Percentiles rank a stretch among this genome's conserved stretches.
Evolutionary conservation across 1,140 invertebrate genomes (phyloP).

Genomic region (Macrotrachela quadricornifera): DNA sequence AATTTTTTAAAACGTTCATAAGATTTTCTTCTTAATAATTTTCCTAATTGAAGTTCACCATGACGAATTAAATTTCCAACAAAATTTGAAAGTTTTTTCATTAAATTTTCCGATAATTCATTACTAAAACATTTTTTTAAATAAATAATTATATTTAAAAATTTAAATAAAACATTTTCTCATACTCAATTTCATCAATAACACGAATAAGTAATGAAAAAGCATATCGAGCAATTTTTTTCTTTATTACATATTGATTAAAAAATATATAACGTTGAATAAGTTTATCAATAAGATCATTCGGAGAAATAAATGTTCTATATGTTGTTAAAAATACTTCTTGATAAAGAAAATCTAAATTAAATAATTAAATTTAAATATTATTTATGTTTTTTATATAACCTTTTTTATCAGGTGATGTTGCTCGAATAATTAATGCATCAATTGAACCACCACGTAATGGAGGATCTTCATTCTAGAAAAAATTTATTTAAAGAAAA

Average conservation of each 20-base stretch:
- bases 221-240: constrained; percentile 54
- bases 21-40: constrained; percentile 63
- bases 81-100: constrained; percentile 17
- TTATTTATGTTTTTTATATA: constrained; percentile 9
- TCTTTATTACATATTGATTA: constrained; percentile 28
- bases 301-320: constrained; percentile 71
- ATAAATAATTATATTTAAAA: no score
- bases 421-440: constrained; percentile 72
- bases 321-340: constrained; percentile 91
- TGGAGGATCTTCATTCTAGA: neutral
- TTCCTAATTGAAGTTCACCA: constrained; percentile 65
- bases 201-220: constrained; percentile 70
- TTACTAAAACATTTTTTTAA: no score
- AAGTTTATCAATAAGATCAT: constrained; percentile 62
- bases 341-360: constrained; percentile 53
- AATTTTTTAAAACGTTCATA: constrained; percentile 36
- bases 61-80: constrained; percentile 62
- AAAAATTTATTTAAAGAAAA: no score
- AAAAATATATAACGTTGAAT: constrained; percentile 64
- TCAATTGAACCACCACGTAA: constrained; percentile 69
- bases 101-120: no score
- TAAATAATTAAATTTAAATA: no score
- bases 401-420: constrained; percentile 68
- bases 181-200: constrained; percentile 37
- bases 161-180: no score